A percentile compares a stretch with the other conserved stretches of the same genome.
Evolutionary conservation across 1,140 invertebrate genomes (phyloP).

Genomic region (Euschistus heros): DNA sequence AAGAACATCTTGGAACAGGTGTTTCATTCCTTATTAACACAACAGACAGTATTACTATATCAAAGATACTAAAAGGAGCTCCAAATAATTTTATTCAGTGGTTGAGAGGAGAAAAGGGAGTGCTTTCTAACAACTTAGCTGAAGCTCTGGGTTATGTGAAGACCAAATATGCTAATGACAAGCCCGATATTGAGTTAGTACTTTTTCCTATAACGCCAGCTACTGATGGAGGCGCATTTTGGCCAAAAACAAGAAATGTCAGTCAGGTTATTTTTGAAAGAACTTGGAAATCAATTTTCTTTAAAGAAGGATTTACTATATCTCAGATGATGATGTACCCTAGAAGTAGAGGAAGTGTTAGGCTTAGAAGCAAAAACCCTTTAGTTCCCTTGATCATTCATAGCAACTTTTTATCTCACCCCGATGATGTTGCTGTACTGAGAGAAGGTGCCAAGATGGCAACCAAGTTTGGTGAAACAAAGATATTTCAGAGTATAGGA

Average conservation of each 20-base stretch:
- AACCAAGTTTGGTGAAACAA: conserved; percentile 40
- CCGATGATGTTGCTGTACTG: conserved; percentile 23
- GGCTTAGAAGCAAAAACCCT: conserved; percentile 45
- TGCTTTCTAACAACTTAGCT: conserved; percentile 38
- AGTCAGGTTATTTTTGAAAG: conserved; percentile 25
- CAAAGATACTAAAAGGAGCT: conserved; percentile 20
- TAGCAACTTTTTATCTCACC: conserved; percentile 40
- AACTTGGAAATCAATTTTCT: neutral
- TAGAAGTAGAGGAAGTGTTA: conserved; percentile 43
- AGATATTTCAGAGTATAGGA: conserved; percentile 43
- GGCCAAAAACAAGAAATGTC: conserved; percentile 29
- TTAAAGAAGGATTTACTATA: conserved; percentile 20
- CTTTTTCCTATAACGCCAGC: conserved; percentile 38
- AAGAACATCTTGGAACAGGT: conserved; percentile 59
- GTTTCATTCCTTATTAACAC: conserved; percentile 56
- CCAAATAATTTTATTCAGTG: conserved; percentile 18
- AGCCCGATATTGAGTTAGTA: conserved; percentile 51
- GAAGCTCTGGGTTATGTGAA: conserved; percentile 54
- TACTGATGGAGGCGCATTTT: conserved; percentile 32
- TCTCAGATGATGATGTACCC: conserved; percentile 41
- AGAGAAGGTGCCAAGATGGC: conserved; percentile 44
- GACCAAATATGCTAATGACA: conserved; percentile 43
- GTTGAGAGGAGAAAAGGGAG: conserved; percentile 25
- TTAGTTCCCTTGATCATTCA: conserved; percentile 46
- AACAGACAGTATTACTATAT: conserved; percentile 39